Percentiles rank a stretch among this genome's conserved stretches.
phyloP scores from a whole-genome alignment of 2,797 vertebrate genomes.

The Diplodus puntazzo region DNA sequence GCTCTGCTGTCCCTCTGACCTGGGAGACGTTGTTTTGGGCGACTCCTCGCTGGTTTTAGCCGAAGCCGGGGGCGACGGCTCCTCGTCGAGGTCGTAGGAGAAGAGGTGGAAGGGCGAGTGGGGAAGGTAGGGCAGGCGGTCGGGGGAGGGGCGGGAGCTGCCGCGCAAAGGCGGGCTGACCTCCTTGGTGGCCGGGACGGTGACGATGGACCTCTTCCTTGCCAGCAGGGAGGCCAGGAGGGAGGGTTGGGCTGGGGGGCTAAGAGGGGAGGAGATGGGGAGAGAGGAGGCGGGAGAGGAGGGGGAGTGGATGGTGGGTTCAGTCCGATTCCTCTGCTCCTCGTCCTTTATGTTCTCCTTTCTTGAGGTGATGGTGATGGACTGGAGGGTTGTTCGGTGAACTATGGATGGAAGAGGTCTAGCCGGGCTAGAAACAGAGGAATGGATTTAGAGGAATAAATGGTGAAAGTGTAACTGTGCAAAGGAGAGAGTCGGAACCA shows the following conservation, averaged over 20 bases:
- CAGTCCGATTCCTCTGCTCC: conserved; percentile 46
- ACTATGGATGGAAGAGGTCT: conserved; percentile 50
- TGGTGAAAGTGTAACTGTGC: conserved; percentile 19
- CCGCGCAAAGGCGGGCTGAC: conserved; percentile 86
- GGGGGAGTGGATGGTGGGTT: neutral
- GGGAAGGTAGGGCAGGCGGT: conserved; percentile 92
- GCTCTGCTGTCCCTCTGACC: conserved; percentile 65
- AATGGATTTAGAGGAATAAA: conserved; percentile 55
- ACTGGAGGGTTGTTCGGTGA: conserved; percentile 72
- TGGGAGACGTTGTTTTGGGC: conserved; percentile 56
- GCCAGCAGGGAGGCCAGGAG: conserved; percentile 81
- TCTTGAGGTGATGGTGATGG: conserved; percentile 77
- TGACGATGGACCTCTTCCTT: conserved; percentile 75
- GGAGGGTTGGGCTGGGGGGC: conserved; percentile 73
- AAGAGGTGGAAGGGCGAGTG: conserved; percentile 96
- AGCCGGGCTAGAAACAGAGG: conserved; percentile 63
- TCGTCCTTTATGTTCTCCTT: conserved; percentile 60
- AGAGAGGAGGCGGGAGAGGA: conserved; percentile 13
- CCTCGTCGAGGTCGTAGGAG: conserved; percentile 93
- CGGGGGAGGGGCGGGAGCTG: conserved; percentile 78
- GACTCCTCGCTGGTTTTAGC: conserved; percentile 57
- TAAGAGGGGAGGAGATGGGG: conserved; percentile 35
- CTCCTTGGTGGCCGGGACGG: conserved; percentile 83
- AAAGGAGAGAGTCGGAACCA: conserved; percentile 2
- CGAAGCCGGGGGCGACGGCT: conserved; percentile 67